phyloP scores from a whole-genome alignment of 2,113 vertebrate genomes.

The Urocolius indicus region DNA sequence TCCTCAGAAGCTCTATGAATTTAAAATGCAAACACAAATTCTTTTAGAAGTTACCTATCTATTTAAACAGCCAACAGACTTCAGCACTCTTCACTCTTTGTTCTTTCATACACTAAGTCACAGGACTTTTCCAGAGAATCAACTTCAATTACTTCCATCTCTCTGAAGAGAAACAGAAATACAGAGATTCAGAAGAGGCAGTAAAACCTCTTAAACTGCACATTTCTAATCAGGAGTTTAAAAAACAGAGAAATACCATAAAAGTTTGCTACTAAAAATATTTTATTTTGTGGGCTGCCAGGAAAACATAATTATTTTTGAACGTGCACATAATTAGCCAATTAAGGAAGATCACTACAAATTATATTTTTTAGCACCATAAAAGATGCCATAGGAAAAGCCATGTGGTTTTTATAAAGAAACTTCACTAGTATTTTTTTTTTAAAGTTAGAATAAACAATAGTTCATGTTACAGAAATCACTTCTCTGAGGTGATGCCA shows the following conservation, averaged over 20 bases:
- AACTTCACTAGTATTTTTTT: background rate
- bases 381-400: background rate
- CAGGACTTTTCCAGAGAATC: background rate
- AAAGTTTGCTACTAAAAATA: background rate
- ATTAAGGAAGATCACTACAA: background rate
- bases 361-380: background rate
- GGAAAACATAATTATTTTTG: background rate
- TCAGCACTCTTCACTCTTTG: background rate
- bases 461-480: background rate
- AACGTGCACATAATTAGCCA: background rate
- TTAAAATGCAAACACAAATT: background rate
- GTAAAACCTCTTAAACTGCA: background rate
- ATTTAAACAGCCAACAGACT: background rate
- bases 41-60: background rate
- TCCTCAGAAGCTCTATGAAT: background rate
- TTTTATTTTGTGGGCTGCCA: background rate
- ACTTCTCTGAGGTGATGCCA: background rate
- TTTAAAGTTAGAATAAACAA: background rate
- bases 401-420: background rate
- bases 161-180: background rate
- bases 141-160: background rate
- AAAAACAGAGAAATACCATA: background rate
- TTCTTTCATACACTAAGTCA: background rate
- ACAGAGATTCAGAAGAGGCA: background rate
- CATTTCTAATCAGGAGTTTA: background rate